Base-by-base conservation (phyloP, 2,797 vertebrate genomes). In the Eutrigla gurnardus region DNA sequence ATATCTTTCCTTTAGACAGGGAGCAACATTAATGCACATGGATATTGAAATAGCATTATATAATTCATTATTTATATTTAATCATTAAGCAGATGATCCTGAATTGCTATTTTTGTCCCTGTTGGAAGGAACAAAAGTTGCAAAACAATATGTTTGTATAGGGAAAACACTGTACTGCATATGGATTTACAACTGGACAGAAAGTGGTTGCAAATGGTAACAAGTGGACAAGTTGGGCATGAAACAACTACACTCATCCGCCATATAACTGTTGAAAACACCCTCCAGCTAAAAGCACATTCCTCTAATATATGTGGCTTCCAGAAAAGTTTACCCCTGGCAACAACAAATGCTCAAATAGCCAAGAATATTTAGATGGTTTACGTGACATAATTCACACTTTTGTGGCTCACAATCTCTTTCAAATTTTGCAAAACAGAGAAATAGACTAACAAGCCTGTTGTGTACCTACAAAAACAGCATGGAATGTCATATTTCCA, bases 1-100 rank as follows among this genome's bases (percentile, higher is more conserved):
- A 46, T 54, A 12, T 4, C 53, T 58, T 77, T 79, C 58, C 73
- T 73, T 45, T 12, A 53, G 17, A 45, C 60, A 33, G 49, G 35
- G 18, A 58, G 49, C 25, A 33, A 25, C 43, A 53, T 55, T 8
- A 50, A 72, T 52, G 43, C 60, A 36, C 35, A 25, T 2, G n/a
- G 33, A 25, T 33, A 47, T 40, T 55, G 39, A 17, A 53, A 55
- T 32, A n/a, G 5, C n/a, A n/a, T 67, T 11, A 18, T 57, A 43
- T 32, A 25, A 14, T 36, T 37, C 42, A 13, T 15, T 50, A 14
- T 60, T 36, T 53, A 8, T 25, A 8, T 9, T 0, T 42, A 33
- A 36, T 42, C 53, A 14, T 14, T 43, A 36, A 65, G 13, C 18
- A 42, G 33, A 47, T 33, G 5, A 17, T 32, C 14, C 8, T 39